Percentiles rank a stretch among this genome's conserved stretches.
Evolutionary conservation across 2,797 vertebrate species (phyloP).

Genomic region (Nyctalus aviator): DNA sequence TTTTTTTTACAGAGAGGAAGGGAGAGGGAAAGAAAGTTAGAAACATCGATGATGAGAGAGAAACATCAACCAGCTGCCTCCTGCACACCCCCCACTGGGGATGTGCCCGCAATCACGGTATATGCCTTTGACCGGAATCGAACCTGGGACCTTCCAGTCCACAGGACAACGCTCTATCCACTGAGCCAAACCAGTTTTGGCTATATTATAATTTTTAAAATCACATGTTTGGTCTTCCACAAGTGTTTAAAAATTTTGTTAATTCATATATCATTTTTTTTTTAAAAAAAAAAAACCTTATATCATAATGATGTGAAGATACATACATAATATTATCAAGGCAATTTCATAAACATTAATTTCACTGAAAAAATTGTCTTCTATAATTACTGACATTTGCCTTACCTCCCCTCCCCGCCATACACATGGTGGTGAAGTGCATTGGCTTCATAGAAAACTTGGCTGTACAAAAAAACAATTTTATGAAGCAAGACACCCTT

Average conservation of each 20-base stretch:
- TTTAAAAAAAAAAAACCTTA: neutral
- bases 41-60: no score
- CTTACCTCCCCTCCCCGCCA: rapidly evolving
- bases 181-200: no score
- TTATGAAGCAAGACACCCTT: conserved; percentile 24
- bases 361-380: neutral
- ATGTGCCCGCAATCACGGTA: no score
- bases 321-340: neutral
- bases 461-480: neutral
- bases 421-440: neutral
- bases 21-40: no score
- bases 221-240: neutral
- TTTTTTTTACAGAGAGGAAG: no score
- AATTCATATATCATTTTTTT: neutral
- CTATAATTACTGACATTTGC: neutral
- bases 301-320: neutral
- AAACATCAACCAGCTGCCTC: no score
- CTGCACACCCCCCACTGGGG: no score
- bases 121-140: no score
- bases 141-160: no score
- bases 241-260: neutral
- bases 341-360: neutral
- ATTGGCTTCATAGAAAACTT: neutral
- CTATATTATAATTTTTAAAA: neutral
- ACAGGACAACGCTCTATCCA: no score